Conservation (phyloP, 2,888 invertebrate species). For the Luperina testacea region DNA sequence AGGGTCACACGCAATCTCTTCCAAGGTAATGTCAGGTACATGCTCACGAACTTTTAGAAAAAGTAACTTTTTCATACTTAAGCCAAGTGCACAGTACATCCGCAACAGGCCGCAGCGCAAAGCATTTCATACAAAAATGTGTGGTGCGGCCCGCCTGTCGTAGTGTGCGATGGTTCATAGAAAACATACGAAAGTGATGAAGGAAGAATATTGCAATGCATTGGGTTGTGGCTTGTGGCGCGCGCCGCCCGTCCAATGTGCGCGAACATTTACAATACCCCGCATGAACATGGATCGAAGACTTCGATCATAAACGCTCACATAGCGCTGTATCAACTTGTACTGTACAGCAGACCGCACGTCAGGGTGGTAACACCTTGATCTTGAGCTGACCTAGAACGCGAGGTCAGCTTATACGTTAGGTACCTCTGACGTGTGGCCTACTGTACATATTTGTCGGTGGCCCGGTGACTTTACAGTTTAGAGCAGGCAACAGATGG, state of each 20-base stretch:
- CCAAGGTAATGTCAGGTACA: conserved; percentile 29
- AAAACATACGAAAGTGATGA: not conserved
- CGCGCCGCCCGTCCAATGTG: no score
- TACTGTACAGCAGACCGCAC: not conserved
- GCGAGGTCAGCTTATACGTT: not conserved
- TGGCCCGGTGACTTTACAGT: not conserved
- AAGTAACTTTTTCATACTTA: not conserved
- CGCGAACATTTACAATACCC: not conserved
- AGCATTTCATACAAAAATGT: not conserved
- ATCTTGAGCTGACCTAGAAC: not conserved
- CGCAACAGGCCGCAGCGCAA: not conserved
- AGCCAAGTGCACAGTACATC: not conserved
- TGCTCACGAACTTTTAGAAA: not conserved
- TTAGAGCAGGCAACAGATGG: not conserved
- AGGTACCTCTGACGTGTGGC: no score
- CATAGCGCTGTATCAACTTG: not conserved
- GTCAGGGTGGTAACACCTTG: not conserved
- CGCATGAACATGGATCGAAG: no score
- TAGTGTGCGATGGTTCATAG: not conserved
- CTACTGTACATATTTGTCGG: not conserved
- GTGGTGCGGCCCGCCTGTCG: no score
- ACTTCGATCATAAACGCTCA: not conserved
- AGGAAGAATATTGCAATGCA: not conserved
- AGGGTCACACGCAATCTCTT: conserved; percentile 32
- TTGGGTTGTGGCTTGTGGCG: not conserved